Evolutionary conservation across 2,888 invertebrate genomes (phyloP).

Genomic region (Andricus quercusramuli): DNA sequence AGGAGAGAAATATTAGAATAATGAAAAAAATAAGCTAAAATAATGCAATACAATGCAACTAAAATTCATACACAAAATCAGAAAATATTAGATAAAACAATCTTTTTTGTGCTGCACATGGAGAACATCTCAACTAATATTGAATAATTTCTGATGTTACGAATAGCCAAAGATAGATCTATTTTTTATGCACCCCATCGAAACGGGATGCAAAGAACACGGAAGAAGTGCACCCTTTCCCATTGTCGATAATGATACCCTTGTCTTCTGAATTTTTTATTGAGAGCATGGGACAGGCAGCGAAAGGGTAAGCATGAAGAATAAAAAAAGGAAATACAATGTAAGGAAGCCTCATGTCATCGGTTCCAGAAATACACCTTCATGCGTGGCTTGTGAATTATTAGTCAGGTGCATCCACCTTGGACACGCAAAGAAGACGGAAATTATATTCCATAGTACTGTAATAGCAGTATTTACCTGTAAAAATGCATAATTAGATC

Average conservation of each 20-base stretch:
- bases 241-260: background rate
- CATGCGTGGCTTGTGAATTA: too few species aligned
- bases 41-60: too few species aligned
- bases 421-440: too few species aligned
- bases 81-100: background rate
- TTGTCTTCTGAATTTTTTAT: slow-evolving; percentile 19
- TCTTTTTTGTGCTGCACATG: background rate
- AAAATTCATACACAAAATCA: background rate
- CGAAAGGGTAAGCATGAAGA: background rate
- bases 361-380: background rate
- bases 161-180: slow-evolving; percentile 24
- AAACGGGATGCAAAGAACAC: background rate
- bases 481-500: too few species aligned
- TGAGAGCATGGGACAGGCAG: background rate
- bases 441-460: too few species aligned
- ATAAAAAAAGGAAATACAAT: slow-evolving; percentile 17
- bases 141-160: background rate
- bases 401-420: too few species aligned
- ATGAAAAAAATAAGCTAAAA: too few species aligned
- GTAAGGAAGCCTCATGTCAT: background rate
- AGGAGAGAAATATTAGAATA: too few species aligned
- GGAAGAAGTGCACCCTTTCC: background rate
- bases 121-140: background rate
- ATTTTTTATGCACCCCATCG: slow-evolving; percentile 6
- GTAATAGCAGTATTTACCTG: too few species aligned